A percentile compares a stretch with the other conserved stretches of the same genome.
Evolutionary conservation across 2,113 vertebrate genomes (phyloP).

Genomic region (Hydrolagus affinis): DNA sequence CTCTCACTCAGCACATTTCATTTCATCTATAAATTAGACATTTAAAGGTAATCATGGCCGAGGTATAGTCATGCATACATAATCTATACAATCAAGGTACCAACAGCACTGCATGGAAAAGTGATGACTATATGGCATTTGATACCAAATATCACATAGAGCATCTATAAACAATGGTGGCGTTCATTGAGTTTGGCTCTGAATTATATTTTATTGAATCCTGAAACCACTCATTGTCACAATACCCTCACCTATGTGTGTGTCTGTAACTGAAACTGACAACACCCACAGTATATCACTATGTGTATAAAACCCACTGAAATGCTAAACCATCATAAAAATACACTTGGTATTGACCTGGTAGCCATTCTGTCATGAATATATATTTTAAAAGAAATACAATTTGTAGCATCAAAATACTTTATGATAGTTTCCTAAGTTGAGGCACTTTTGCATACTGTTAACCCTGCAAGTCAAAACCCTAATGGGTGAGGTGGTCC

Average conservation of each 20-base stretch:
- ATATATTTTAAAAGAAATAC: background rate
- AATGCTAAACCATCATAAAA: background rate
- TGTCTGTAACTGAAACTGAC: background rate
- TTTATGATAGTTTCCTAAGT: background rate
- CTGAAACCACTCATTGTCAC: background rate
- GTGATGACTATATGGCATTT: constrained; percentile 3
- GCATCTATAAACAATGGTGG: constrained; percentile 9
- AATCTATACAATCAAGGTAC: too few species aligned
- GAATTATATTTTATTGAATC: background rate
- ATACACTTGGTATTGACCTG: background rate
- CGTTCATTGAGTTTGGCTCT: background rate
- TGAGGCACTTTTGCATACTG: background rate
- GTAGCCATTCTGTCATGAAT: background rate
- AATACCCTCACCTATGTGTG: constrained; percentile 1
- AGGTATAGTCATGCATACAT: too few species aligned
- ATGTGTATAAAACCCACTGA: background rate
- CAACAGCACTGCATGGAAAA: background rate
- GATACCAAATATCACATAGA: background rate
- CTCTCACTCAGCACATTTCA: too few species aligned
- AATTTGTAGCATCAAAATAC: background rate
- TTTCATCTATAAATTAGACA: too few species aligned
- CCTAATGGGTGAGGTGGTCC: too few species aligned
- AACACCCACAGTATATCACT: background rate
- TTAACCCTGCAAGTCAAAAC: too few species aligned
- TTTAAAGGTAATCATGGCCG: too few species aligned